Evolutionary conservation across 2,888 invertebrate species (phyloP).

Genomic region (Polymixis flavicincta): DNA sequence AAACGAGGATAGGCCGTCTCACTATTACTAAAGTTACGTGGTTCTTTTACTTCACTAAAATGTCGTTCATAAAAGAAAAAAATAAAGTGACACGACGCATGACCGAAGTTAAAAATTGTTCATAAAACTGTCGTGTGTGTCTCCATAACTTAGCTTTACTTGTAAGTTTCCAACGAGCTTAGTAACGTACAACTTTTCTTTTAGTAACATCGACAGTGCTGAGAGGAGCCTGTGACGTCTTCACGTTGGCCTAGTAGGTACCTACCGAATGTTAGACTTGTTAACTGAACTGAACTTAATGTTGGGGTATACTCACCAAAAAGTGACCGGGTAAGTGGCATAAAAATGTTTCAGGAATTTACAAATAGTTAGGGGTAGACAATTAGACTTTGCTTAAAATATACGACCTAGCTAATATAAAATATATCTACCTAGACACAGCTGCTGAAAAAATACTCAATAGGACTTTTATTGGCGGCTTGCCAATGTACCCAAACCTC

Average conservation of each 20-base stretch:
- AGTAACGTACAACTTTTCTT: constrained; percentile 24
- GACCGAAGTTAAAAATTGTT: constrained; percentile 5
- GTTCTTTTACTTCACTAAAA: background rate
- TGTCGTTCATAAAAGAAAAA: background rate
- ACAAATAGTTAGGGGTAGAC: no score
- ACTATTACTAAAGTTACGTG: background rate
- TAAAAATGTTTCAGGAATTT: no score
- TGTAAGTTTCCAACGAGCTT: background rate
- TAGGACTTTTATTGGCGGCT: background rate
- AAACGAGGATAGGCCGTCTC: background rate
- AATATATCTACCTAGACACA: no score
- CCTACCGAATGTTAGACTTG: background rate
- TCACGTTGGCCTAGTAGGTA: constrained; percentile 10
- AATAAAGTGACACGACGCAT: background rate
- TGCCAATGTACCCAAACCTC: background rate
- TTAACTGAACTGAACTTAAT: background rate
- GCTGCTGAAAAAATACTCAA: no score
- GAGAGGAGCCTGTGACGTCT: background rate
- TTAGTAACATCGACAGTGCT: background rate
- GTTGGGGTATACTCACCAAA: background rate
- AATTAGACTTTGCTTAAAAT: no score
- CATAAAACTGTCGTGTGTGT: constrained; percentile 10
- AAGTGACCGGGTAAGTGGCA: background rate
- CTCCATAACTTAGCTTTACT: constrained; percentile 8
- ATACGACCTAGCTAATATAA: no score